Evolutionary conservation across 1,140 invertebrate species (phyloP).

Genomic region (Rhagoletis zephyria): DNA sequence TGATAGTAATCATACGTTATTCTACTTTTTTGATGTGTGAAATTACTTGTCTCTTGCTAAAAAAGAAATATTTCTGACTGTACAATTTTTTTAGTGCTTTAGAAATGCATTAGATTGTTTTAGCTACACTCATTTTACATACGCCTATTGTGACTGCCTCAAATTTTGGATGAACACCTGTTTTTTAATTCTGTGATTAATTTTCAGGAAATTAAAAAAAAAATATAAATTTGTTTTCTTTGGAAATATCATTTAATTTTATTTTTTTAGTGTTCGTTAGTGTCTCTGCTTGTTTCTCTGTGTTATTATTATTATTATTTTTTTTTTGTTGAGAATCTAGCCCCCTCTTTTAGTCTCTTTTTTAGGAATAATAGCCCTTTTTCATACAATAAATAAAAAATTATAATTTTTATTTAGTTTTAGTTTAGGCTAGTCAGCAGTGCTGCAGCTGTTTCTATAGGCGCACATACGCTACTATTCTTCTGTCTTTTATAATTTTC

Average conservation of each 20-base stretch:
- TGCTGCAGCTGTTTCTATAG: slow-evolving; percentile 26
- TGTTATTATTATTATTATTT: background rate
- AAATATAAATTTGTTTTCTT: no score
- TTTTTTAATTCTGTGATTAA: no score
- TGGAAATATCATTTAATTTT: no score
- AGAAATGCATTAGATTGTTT: no score
- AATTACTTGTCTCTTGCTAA: background rate
- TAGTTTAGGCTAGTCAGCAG: background rate
- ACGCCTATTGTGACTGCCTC: no score
- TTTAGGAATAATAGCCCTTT: background rate
- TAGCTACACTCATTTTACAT: no score
- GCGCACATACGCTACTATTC: background rate
- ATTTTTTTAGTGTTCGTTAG: no score
- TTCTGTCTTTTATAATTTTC: background rate
- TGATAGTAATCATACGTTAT: background rate
- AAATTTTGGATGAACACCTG: no score
- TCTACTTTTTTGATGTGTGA: background rate
- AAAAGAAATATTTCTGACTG: no score
- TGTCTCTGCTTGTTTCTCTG: background rate
- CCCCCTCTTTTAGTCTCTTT: background rate
- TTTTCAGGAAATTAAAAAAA: no score
- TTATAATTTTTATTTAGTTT: background rate
- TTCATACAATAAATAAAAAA: background rate
- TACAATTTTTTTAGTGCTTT: no score
- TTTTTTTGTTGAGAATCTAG: background rate